Conservation (phyloP, 2,113 vertebrate genomes). For the Solea solea region DNA sequence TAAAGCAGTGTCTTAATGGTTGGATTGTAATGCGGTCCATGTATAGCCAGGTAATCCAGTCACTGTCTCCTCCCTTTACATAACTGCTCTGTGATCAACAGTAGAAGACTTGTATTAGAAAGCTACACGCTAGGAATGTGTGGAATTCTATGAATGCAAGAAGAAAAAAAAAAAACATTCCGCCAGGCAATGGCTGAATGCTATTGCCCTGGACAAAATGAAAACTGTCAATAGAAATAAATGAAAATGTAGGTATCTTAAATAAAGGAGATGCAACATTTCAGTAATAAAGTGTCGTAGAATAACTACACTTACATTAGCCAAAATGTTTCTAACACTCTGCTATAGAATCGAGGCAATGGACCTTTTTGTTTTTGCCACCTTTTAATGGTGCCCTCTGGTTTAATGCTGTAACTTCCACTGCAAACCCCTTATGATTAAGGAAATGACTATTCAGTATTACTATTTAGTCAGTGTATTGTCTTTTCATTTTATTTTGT, state of each 20-base stretch:
- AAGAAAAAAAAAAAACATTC: neutral
- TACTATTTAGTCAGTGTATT: too few relatives aligned
- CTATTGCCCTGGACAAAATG: conserved; percentile 14
- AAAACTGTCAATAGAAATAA: conserved; percentile 9
- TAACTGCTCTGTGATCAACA: conserved; percentile 1
- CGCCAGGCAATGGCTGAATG: too few relatives aligned
- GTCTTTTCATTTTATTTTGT: too few relatives aligned
- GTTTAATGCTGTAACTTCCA: too few relatives aligned
- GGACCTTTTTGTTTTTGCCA: too few relatives aligned
- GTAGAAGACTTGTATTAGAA: conserved; percentile 8
- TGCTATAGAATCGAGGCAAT: too few relatives aligned
- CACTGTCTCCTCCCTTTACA: neutral
- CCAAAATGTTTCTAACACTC: too few relatives aligned
- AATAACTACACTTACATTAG: too few relatives aligned
- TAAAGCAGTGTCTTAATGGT: neutral
- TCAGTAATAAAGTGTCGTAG: too few relatives aligned
- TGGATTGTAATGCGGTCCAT: conserved; percentile 1
- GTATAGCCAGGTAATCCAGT: neutral
- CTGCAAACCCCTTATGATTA: too few relatives aligned
- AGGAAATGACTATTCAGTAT: too few relatives aligned
- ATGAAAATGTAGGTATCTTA: conserved; percentile 22
- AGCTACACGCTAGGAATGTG: conserved; percentile 1
- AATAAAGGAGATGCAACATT: neutral
- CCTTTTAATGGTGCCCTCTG: too few relatives aligned
- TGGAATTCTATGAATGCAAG: conserved; percentile 30